These are phyloP conservation scores for Sarcophaga variegata DNA, from an alignment of 2,888 invertebrate genomes.

Conservation along the genomic window DNA sequence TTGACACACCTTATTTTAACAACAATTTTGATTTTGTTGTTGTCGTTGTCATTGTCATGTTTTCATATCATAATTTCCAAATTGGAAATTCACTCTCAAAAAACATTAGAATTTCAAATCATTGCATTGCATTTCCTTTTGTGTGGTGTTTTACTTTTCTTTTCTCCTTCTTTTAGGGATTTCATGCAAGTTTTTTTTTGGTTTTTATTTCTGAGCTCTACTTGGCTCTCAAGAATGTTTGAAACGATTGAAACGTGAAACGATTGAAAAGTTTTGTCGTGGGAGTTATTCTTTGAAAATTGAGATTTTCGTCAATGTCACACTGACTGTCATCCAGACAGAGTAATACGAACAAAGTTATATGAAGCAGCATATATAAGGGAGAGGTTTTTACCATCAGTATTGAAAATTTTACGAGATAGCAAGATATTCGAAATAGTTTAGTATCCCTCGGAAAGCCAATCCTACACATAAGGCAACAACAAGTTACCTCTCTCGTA, in stretches of 20 bases:
- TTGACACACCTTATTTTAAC: slow-evolving; percentile 52
- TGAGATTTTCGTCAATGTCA: slow-evolving; percentile 54
- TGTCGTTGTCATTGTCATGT: too few species aligned
- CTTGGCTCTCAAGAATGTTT: not conserved
- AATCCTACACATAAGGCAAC: too few species aligned
- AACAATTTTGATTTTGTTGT: too few species aligned
- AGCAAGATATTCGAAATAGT: too few species aligned
- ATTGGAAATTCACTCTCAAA: slow-evolving; percentile 46
- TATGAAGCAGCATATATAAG: too few species aligned
- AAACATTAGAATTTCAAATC: slow-evolving; percentile 42
- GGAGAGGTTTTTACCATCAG: too few species aligned
- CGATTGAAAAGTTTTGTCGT: slow-evolving; percentile 53
- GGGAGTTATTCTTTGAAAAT: slow-evolving; percentile 62
- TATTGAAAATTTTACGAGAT: too few species aligned
- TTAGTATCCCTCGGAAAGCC: too few species aligned
- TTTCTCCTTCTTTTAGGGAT: not conserved
- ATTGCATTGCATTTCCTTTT: slow-evolving; percentile 1
- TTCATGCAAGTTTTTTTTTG: not conserved
- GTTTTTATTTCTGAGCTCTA: not conserved
- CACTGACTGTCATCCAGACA: not conserved
- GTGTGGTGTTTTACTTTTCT: not conserved
- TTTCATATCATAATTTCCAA: too few species aligned
- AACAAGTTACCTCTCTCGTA: too few species aligned
- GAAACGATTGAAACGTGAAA: slow-evolving; percentile 33
- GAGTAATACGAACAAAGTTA: too few species aligned